Conservation (phyloP, 2,797 vertebrate species). For the Heterohyrax brucei region DNA sequence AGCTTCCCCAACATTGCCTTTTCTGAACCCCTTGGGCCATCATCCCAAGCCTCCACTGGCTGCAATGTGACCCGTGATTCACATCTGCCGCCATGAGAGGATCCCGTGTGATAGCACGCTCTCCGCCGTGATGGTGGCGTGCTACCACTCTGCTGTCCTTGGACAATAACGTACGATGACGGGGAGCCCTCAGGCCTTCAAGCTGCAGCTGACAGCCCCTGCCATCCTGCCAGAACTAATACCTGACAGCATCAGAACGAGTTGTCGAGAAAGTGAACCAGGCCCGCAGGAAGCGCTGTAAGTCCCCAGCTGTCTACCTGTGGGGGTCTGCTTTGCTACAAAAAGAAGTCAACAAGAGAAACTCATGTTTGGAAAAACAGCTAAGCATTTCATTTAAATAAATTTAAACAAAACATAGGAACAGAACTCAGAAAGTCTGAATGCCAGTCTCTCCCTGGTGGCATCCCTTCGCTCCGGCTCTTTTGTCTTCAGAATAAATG, state of each 20-base stretch:
- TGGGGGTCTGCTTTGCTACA: neutral
- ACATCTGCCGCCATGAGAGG: fast-evolving
- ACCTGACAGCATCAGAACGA: neutral
- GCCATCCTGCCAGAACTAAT: constrained; percentile 49
- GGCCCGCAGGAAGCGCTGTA: neutral
- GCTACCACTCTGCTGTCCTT: neutral
- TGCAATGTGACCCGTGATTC: neutral
- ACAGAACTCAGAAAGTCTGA: neutral
- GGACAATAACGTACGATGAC: fast-evolving
- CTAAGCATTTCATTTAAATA: constrained; percentile 33
- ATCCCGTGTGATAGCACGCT: neutral
- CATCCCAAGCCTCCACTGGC: fast-evolving
- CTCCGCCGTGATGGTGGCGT: neutral
- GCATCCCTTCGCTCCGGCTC: neutral
- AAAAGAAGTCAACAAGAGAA: constrained; percentile 42
- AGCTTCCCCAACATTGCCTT: fast-evolving
- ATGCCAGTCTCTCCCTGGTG: neutral
- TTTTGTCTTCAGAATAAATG: constrained; percentile 4
- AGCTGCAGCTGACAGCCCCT: neutral
- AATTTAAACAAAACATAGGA: constrained; percentile 53
- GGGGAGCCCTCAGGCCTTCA: neutral
- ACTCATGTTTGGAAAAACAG: neutral
- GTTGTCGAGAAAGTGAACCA: constrained; percentile 5
- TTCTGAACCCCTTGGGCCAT: fast-evolving
- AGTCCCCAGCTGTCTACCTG: neutral